phyloP scores from a whole-genome alignment of 2,113 vertebrate species.

The Castor canadensis region DNA sequence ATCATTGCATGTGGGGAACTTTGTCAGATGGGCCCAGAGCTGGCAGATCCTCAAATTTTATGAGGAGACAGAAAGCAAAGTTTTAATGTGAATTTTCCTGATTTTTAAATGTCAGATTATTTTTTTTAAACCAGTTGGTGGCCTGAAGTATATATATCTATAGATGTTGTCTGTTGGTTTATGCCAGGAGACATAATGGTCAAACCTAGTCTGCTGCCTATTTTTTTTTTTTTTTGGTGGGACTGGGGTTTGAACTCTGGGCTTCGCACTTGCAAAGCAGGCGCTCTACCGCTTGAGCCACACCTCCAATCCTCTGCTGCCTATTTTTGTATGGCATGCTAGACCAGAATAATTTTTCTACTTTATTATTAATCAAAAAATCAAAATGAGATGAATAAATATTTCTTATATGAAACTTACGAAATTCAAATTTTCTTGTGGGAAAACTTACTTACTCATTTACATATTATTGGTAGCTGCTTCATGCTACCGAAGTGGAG shows the following conservation, averaged over 20 bases:
- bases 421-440: constrained; percentile 6
- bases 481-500: neutral
- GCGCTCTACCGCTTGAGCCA: too few species aligned
- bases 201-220: neutral
- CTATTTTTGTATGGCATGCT: neutral
- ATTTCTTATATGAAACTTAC: neutral
- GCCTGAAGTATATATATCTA: neutral
- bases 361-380: neutral
- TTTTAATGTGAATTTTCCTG: neutral
- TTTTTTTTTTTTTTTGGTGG: neutral
- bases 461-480: neutral
- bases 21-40: neutral
- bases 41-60: neutral
- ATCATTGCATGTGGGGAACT: neutral
- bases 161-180: neutral
- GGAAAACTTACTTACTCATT: neutral
- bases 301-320: too few species aligned
- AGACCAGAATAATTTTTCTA: neutral
- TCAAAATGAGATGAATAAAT: neutral
- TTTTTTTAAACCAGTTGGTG: neutral
- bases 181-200: neutral
- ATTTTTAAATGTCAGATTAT: neutral
- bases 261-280: too few species aligned
- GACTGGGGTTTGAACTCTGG: too few species aligned
- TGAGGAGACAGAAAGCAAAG: neutral